Conservation (phyloP, 2,888 invertebrate genomes). For the Drosophila antonietae region DNA sequence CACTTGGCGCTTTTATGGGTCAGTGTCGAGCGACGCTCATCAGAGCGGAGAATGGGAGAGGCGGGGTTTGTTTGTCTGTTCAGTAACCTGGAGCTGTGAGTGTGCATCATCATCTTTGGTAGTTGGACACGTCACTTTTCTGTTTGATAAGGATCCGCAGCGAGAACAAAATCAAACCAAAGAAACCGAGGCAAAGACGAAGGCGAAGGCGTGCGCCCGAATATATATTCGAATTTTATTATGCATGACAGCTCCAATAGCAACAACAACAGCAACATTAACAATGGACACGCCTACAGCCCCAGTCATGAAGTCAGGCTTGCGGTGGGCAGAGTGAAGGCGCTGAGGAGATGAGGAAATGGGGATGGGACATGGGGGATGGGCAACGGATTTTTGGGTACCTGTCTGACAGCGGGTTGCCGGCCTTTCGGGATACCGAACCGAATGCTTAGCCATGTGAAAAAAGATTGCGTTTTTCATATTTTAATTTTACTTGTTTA, state of each 20-base stretch:
- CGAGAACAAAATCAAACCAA: constrained; percentile 48
- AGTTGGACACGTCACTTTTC: constrained; percentile 75
- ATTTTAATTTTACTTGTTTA: constrained; percentile 75
- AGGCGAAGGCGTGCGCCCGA: constrained; percentile 71
- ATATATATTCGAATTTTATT: constrained; percentile 77
- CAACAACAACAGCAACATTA: constrained; percentile 51
- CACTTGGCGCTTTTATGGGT: constrained; percentile 56
- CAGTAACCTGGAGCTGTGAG: constrained; percentile 24
- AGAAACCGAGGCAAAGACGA: constrained; percentile 7
- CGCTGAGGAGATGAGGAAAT: background rate
- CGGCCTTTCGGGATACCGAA: constrained; percentile 41
- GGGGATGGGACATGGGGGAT: background rate
- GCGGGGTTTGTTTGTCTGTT: constrained; percentile 15
- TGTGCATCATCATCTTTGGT: constrained; percentile 68
- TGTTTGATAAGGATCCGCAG: constrained; percentile 77
- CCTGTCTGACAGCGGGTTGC: constrained; percentile 76
- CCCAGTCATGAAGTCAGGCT: constrained; percentile 50
- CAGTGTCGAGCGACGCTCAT: constrained; percentile 51
- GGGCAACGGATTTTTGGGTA: constrained; percentile 42
- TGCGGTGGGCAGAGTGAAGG: background rate
- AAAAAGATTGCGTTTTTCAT: constrained; percentile 79
- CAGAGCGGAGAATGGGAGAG: background rate
- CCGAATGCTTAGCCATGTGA: constrained; percentile 75
- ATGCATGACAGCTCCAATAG: constrained; percentile 74
- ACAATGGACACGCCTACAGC: constrained; percentile 61